phyloP scores from a whole-genome alignment of 2,113 vertebrate genomes.

The Turnix velox region DNA sequence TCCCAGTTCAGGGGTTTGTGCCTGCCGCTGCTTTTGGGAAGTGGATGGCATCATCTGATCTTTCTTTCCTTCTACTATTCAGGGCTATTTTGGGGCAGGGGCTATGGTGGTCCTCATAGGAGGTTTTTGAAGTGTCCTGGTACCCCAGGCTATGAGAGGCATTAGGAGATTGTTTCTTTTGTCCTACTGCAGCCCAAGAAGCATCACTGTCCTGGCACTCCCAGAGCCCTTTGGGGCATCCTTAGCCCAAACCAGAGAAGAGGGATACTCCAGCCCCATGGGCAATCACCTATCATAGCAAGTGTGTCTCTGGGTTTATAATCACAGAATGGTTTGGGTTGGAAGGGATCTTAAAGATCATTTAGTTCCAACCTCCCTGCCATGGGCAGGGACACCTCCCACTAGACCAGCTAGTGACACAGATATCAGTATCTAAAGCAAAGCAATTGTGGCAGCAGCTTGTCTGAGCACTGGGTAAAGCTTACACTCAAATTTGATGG shows the following conservation, averaged over 20 bases:
- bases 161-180: neutral
- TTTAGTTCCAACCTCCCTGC: too few relatives aligned
- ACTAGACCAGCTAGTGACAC: too few relatives aligned
- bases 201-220: neutral
- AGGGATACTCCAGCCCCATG: rapidly evolving
- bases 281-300: neutral
- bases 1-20: neutral
- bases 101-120: neutral
- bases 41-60: neutral
- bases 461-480: rapidly evolving
- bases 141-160: rapidly evolving
- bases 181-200: rapidly evolving
- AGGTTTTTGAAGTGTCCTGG: neutral
- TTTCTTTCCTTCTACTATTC: neutral
- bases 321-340: too few relatives aligned
- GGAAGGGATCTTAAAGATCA: too few relatives aligned
- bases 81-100: rapidly evolving
- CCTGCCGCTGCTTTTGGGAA: neutral
- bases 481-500: neutral
- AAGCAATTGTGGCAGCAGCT: too few relatives aligned
- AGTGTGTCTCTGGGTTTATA: neutral
- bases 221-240: too few relatives aligned
- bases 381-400: too few relatives aligned
- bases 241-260: too few relatives aligned
- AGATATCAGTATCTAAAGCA: rapidly evolving